A percentile compares a stretch with the other conserved stretches of the same genome.
Evolutionary conservation across 1,140 invertebrate species (phyloP).

Genomic region (Octopus bimaculoides): DNA sequence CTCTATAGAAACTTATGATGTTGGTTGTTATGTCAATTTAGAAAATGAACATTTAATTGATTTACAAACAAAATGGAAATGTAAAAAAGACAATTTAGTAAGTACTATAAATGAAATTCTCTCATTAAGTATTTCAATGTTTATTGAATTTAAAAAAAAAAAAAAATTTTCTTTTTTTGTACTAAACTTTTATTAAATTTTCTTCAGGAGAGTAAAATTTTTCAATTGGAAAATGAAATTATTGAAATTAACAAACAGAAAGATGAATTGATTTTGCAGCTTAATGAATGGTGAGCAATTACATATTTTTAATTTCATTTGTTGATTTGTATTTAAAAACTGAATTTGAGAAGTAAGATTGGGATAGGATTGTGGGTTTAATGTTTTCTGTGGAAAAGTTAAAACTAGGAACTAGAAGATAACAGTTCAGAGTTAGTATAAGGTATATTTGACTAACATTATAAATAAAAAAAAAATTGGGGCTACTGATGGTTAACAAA

Average conservation of each 20-base stretch:
- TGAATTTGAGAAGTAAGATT: too few species aligned
- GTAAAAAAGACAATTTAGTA: constrained; percentile 31
- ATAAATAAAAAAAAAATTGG: too few species aligned
- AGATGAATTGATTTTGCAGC: constrained; percentile 27
- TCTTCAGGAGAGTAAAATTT: constrained; percentile 33
- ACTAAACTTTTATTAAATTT: constrained; percentile 1
- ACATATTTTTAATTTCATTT: too few species aligned
- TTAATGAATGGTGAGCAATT: constrained; percentile 15
- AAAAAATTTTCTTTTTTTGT: background rate
- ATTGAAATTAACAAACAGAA: constrained; percentile 31
- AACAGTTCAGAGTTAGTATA: too few species aligned
- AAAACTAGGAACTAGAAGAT: too few species aligned
- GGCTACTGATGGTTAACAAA: too few species aligned
- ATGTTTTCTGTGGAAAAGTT: too few species aligned
- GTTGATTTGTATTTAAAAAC: too few species aligned
- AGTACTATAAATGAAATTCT: background rate
- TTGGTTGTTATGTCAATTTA: constrained; percentile 34
- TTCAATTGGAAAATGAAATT: constrained; percentile 30
- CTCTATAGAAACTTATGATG: constrained; percentile 35
- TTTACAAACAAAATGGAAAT: constrained; percentile 23
- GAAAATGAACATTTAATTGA: constrained; percentile 25
- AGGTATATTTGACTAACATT: too few species aligned
- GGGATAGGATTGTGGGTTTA: too few species aligned
- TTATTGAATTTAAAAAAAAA: background rate
- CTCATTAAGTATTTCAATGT: too few species aligned